Percentiles rank a stretch among this genome's conserved stretches.
These are phyloP conservation scores for Phallusia fumigata DNA, from an alignment of 23 tunicate species.

Conservation along the genomic window DNA sequence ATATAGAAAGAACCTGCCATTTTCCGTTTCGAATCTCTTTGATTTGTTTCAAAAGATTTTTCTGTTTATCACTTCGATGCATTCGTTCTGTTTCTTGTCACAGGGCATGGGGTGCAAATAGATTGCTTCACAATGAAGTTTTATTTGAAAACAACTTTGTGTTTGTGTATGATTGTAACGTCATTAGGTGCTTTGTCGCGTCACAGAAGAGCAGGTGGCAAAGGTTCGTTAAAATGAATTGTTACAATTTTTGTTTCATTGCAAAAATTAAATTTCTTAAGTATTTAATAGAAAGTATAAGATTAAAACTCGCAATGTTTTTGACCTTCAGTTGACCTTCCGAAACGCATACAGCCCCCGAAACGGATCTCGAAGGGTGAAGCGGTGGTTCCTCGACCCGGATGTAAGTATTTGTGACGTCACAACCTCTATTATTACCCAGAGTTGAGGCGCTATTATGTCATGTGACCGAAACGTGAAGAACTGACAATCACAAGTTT, in stretches of 20 bases:
- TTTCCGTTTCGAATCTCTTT: neutral
- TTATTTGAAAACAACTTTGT: neutral
- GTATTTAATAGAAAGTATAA: too few species aligned
- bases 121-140: neutral
- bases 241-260: too few species aligned
- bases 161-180: slow-evolving; percentile 2
- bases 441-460: too few species aligned
- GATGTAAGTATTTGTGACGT: slow-evolving; percentile 39
- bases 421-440: neutral
- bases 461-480: too few species aligned
- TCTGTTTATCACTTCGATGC: neutral
- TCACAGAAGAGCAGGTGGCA: neutral
- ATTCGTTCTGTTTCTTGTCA: neutral
- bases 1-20: neutral
- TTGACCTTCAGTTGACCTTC: slow-evolving; percentile 18
- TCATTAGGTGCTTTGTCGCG: neutral
- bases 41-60: neutral
- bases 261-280: too few species aligned
- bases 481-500: too few species aligned
- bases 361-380: slow-evolving; percentile 24
- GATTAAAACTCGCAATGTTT: neutral
- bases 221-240: neutral
- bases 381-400: slow-evolving; percentile 32
- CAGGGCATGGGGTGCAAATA: neutral
- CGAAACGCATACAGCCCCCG: slow-evolving; percentile 12